Evolutionary conservation across 1,140 invertebrate species (phyloP).

Genomic region (Monomorium pharaonis): DNA sequence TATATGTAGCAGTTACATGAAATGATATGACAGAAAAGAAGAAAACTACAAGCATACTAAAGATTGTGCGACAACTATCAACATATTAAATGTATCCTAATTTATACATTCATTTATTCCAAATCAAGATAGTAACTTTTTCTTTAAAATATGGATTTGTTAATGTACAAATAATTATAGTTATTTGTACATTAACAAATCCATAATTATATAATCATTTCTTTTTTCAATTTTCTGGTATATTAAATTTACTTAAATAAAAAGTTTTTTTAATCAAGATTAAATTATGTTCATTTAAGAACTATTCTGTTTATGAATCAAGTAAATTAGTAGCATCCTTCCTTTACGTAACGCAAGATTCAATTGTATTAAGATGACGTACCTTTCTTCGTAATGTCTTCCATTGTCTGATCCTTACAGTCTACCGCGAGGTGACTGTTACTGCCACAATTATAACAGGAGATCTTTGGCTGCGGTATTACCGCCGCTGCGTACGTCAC

Average conservation of each 20-base stretch:
- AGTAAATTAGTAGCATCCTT: neutral
- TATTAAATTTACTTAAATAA: neutral
- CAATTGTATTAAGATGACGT: slow-evolving; percentile 55
- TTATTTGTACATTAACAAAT: neutral
- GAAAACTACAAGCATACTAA: neutral
- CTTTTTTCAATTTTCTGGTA: neutral
- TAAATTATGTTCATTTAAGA: neutral
- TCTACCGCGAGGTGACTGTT: slow-evolving; percentile 92
- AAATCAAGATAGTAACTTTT: neutral
- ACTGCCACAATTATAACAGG: slow-evolving; percentile 89
- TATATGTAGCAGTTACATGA: slow-evolving; percentile 1
- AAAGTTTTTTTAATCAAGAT: neutral
- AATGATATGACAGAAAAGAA: neutral
- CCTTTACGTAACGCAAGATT: neutral
- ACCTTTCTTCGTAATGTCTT: slow-evolving; percentile 92
- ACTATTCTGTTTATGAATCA: neutral
- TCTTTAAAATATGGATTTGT: neutral
- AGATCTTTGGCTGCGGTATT: slow-evolving; percentile 86
- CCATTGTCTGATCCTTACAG: slow-evolving; percentile 94
- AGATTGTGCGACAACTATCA: neutral
- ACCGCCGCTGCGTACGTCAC: slow-evolving; percentile 80
- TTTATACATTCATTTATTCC: neutral
- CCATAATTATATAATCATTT: neutral
- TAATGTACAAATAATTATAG: neutral
- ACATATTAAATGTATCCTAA: neutral